These are phyloP conservation scores for Melitaea cinxia DNA, from an alignment of 1,140 invertebrate species.

Conservation along the genomic window DNA sequence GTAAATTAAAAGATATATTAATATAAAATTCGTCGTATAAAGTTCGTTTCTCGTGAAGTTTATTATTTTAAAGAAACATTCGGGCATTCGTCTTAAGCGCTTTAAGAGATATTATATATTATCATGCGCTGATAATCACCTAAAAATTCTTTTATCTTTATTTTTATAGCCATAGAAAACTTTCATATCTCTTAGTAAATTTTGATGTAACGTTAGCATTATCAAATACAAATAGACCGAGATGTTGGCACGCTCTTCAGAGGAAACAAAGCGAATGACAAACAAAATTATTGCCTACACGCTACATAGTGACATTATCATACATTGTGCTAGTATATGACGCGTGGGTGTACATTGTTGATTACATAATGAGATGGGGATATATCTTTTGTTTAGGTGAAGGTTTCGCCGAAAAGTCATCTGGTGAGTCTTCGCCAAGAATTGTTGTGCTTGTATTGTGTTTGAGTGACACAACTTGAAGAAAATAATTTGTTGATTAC, in stretches of 20 bases:
- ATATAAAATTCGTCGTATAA: too few relatives aligned
- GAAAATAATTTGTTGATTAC: too few relatives aligned
- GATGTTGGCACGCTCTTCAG: slow-evolving; percentile 54
- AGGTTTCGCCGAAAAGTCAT: neutral
- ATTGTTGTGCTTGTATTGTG: neutral
- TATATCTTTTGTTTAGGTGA: neutral
- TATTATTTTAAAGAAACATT: too few relatives aligned
- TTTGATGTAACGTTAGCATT: slow-evolving; percentile 19
- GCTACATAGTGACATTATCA: slow-evolving; percentile 39
- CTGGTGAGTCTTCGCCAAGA: neutral
- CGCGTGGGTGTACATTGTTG: slow-evolving; percentile 36
- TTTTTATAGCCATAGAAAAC: neutral
- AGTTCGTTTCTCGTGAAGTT: too few relatives aligned
- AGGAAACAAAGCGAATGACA: slow-evolving; percentile 60
- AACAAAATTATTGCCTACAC: slow-evolving; percentile 51
- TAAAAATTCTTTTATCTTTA: neutral
- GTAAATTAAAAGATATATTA: too few relatives aligned
- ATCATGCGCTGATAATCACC: too few relatives aligned
- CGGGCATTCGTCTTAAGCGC: too few relatives aligned
- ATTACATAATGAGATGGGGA: slow-evolving; percentile 28
- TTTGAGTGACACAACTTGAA: too few relatives aligned
- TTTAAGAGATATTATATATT: too few relatives aligned
- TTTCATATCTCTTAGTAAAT: neutral
- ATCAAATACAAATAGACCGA: slow-evolving; percentile 48
- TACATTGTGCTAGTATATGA: slow-evolving; percentile 35